These are phyloP conservation scores for Strigamia maritima DNA, from an alignment of 2,888 invertebrate species.

Conservation along the genomic window DNA sequence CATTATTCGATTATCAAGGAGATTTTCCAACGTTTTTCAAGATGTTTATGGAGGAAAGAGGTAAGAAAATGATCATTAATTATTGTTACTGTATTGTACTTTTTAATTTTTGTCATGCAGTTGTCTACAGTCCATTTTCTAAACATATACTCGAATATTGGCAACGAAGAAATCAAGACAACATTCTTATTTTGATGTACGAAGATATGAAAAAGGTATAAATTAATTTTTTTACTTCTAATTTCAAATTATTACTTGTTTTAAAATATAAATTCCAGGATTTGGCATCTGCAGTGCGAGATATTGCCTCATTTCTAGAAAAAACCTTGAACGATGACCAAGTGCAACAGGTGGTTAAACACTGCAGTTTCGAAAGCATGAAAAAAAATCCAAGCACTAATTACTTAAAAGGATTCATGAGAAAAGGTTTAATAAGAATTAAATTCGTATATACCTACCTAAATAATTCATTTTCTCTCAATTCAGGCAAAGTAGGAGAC, in stretches of 20 bases:
- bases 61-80: background rate
- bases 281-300: slow-evolving; percentile 63
- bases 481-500: slow-evolving; percentile 65
- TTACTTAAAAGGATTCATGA: no score
- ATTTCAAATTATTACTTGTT: no score
- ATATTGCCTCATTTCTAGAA: slow-evolving; percentile 69
- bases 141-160: slow-evolving; percentile 75
- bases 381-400: no score
- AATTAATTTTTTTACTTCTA: no score
- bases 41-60: slow-evolving; percentile 28
- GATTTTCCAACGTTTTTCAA: slow-evolving; percentile 35
- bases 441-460: no score
- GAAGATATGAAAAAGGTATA: slow-evolving; percentile 70
- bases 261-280: slow-evolving; percentile 57
- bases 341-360: slow-evolving; percentile 65
- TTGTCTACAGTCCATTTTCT: slow-evolving; percentile 73
- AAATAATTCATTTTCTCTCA: no score
- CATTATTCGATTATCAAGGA: background rate
- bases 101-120: slow-evolving; percentile 51
- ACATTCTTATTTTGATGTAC: slow-evolving; percentile 73
- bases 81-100: no score
- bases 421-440: no score
- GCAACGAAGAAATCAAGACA: slow-evolving; percentile 63
- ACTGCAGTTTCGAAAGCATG: slow-evolving; percentile 51
- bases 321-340: slow-evolving; percentile 65